Evolutionary conservation across 1,140 invertebrate species (phyloP), one percentile per base, ranked within the genome.

Genomic region (Nephila pilipes): DNA sequence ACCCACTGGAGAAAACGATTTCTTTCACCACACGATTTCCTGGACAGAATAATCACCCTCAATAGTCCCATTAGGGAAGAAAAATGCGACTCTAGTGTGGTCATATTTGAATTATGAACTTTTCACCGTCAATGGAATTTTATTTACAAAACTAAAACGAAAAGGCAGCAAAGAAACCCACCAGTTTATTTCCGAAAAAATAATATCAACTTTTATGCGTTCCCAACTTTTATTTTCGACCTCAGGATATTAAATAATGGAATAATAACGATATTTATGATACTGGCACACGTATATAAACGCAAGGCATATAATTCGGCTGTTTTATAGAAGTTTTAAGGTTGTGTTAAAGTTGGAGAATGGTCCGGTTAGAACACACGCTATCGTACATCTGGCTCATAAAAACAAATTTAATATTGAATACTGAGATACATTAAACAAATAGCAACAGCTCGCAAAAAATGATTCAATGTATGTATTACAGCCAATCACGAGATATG

Each of bases 81-180:
- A 75, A 75, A 75, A 75, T 75, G 18, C 32, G 16, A 5, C 25
- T 6, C 29, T 0, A 16, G 16, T 14, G 63, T 65, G n/a, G 25
- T 65, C 63, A 65, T n/a, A 65, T 65, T 75, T 32, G 65, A 75
- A 75, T 75, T 75, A 75, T 25, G 65, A 75, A 29, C 12, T 75
- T 36, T 75, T 16, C 16, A 22, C 12, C 29, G 29, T 12, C 29
- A 75, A 36, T 75, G 29, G 65, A 75, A 75, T 75, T 32, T 75
- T 75, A 75, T 75, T 75, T 75, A 75, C 25, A 16, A 75, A 75
- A 75, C 25, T 32, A 75, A 36, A 75, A 75, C 29, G 4, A 75
- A 46, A 29, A 69, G 14, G 14, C 16, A 1, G 57, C 12, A 58
- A 58, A 20, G 57, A 14, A 46, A 10, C 46, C 46, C 46, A 46